Evolutionary conservation across 2,113 vertebrate genomes (phyloP), one percentile per base, ranked within the genome.

Genomic region (Callorhinus ursinus): DNA sequence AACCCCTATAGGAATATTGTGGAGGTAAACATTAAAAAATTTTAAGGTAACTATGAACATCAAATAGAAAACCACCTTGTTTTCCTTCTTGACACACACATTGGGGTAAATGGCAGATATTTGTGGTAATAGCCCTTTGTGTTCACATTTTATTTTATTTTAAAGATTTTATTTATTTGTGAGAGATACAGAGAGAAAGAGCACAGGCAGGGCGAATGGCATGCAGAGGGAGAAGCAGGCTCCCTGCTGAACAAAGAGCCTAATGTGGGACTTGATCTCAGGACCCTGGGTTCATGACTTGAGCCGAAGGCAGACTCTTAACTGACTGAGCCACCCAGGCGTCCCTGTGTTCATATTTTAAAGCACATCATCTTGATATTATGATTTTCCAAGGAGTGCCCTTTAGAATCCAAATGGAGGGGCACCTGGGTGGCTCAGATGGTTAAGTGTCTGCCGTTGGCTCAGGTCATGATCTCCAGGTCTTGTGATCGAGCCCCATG

Each of bases 341-440:
- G 5, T 15, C 63, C 63, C 63, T 69, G 31, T n/a, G 15, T n/a
- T 8, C 65, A 67, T 67, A 67, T 67, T 67, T 67, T 67, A 67
- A 86, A 92, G n/a, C 22, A 82, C 18, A 67, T 87, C n/a, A 92
- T 74, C 2, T 93, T 97, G 90, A 77, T 96, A 28, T 36, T 81
- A 3, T 22, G 31, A 79, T 87, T 96, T 72, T 76, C 49, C 53
- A 72, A 0, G 67, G 31, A 67, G 15, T 77, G 53, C 77, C n/a
- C 16, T 96, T 96, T 89, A 83, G 65, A 74, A 72, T 36, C 4
- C 19, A 39, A 36, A 36, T 71, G 69, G 36, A 63, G 61, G 61
- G 61, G 61, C 26, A 0, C 26, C 12, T 63, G 61, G 61, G 61
- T 63, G 61, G 26, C 61, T 65, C 61, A 65, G 61, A 13, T 31